Conservation (phyloP, 2,113 vertebrate genomes). For the Pogonocichla stellata region DNA sequence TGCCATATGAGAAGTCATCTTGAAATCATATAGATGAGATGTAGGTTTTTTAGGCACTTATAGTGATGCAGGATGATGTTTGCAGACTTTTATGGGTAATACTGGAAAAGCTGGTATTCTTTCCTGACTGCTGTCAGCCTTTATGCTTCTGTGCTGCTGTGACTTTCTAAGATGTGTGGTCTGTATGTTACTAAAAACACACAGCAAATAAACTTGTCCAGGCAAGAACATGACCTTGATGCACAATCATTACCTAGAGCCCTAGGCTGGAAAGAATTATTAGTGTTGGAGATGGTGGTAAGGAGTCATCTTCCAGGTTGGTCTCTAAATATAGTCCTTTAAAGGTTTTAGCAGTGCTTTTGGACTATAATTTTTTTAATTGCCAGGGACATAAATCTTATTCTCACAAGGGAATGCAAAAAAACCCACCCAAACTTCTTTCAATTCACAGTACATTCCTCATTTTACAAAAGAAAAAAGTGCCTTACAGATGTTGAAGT, state of each 20-base stretch:
- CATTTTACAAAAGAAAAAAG: background rate
- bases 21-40: background rate
- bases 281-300: background rate
- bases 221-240: background rate
- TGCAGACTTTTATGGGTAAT: background rate
- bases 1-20: background rate
- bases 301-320: background rate
- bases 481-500: background rate
- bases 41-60: background rate
- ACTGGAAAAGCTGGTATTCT: background rate
- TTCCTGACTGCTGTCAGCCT: background rate
- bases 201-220: background rate
- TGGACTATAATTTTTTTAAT: slow-evolving; percentile 30
- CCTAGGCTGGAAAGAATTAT: slow-evolving; percentile 12
- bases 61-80: background rate
- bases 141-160: background rate
- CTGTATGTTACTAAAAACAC: background rate
- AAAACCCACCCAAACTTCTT: background rate
- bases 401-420: slow-evolving; percentile 1
- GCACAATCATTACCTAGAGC: background rate
- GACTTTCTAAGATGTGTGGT: background rate
- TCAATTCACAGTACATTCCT: background rate
- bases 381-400: slow-evolving; percentile 9
- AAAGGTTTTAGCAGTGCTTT: background rate
- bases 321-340: slow-evolving; percentile 12